A percentile compares a stretch with the other conserved stretches of the same genome.
Conservation (phyloP, 2,888 invertebrate species). For the Resseliella maxima region DNA sequence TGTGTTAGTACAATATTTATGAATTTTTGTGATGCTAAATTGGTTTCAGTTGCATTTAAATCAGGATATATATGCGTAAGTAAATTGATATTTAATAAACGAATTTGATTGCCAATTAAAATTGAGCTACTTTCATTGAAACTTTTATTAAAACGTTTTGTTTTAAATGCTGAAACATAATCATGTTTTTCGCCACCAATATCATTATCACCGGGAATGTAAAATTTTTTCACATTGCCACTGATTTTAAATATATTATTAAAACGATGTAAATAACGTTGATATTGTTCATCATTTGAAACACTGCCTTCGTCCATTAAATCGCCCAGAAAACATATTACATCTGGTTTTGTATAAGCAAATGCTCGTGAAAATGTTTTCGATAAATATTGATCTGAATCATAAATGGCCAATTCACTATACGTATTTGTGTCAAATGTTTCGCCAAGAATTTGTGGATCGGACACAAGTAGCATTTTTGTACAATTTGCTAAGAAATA, state of each 20-base stretch:
- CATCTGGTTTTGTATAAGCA: constrained; percentile 80
- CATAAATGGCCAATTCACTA: constrained; percentile 82
- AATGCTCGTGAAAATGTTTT: constrained; percentile 82
- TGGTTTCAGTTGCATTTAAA: constrained; percentile 66
- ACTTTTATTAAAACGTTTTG: constrained; percentile 77
- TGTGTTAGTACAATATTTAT: constrained; percentile 76
- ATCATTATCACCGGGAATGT: constrained; percentile 96
- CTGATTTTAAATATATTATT: constrained; percentile 68
- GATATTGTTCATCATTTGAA: constrained; percentile 74
- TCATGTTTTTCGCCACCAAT: constrained; percentile 92
- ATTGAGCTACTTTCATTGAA: constrained; percentile 79
- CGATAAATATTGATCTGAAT: constrained; percentile 87
- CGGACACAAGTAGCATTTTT: constrained; percentile 81
- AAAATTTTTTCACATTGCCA: constrained; percentile 73
- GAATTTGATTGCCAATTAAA: constrained; percentile 70
- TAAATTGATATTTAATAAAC: constrained; percentile 81
- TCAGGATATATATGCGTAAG: constrained; percentile 75
- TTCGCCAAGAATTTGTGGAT: constrained; percentile 92
- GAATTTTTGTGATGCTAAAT: constrained; percentile 62
- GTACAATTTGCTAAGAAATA: constrained; percentile 69
- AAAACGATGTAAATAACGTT: constrained; percentile 80
- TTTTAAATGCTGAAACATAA: constrained; percentile 74
- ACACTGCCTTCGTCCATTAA: constrained; percentile 94
- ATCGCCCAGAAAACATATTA: constrained; percentile 92
- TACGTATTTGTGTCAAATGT: constrained; percentile 76